Evolutionary conservation across 2,797 vertebrate genomes (phyloP).

Genomic region (Aplochiton taeniatus): DNA sequence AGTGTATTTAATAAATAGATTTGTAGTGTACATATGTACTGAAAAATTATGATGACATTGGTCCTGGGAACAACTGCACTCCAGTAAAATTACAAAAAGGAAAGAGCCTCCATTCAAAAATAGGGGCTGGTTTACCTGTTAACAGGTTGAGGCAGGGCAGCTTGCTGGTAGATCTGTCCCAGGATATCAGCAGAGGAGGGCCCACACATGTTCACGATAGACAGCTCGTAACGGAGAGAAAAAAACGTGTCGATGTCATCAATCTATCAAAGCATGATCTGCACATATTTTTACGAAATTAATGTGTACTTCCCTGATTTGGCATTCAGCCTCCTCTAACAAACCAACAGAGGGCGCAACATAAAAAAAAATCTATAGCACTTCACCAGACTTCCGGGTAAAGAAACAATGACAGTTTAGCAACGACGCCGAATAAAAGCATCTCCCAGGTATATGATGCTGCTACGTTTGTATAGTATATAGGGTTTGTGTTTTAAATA

Average conservation of each 20-base stretch:
- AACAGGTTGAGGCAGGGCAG: neutral
- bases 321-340: neutral
- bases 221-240: neutral
- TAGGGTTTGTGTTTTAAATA: too few species aligned
- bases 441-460: too few species aligned
- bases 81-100: neutral
- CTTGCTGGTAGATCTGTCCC: neutral
- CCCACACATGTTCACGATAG: slow-evolving; percentile 5
- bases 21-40: too few species aligned
- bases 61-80: too few species aligned
- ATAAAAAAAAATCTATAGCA: neutral
- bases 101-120: neutral
- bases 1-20: too few species aligned
- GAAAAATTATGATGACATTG: too few species aligned
- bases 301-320: neutral
- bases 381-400: neutral
- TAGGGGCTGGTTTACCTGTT: neutral
- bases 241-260: neutral
- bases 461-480: too few species aligned
- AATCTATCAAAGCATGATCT: neutral
- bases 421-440: neutral
- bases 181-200: neutral
- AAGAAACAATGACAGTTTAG: neutral
- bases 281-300: neutral
- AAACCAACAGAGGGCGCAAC: neutral